Base-by-base conservation (phyloP, 2,797 vertebrate genomes). In the Coracias cyanogaster region DNA sequence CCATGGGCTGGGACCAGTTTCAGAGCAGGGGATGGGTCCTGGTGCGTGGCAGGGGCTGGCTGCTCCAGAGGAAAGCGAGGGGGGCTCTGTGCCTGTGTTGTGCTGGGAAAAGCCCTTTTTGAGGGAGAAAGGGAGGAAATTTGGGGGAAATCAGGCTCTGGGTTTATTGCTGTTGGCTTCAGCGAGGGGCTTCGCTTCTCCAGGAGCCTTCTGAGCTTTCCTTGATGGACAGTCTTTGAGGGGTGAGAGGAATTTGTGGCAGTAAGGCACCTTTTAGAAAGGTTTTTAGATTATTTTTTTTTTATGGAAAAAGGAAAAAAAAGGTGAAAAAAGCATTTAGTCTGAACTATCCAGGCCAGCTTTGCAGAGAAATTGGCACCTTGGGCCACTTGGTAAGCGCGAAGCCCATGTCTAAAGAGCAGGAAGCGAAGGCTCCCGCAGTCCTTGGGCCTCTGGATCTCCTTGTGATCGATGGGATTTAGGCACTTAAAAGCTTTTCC, bases 151-250 rank as follows among this genome's bases (percentile, higher is more conserved):
- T 54, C 5, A 2, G 39, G 21, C 28, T n/a, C 10, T 6, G 57
- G 19, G 21, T 64, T 18, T 58, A 7, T 15, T 13, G 60, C 28
- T 39, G 77, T 16, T 22, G 72, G 19, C 17, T 52, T 26, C 49
- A 29, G 35, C 1, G 1, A 28, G 10, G 28, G 33, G 46, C 8
- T 70, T 78, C 22, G 1, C 33, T 29, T 6, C 2, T 1, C 33
- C 1, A 2, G 31, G 61, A 67, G 37, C 41, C 10, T 2, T 6
- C 2, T 1, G 52, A 29, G 60, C 8, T 33, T 25, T 45, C 15
- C 28, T 17, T 1, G 1, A 6, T 0, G 12, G 49, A 15, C 2
- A 0, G 15, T 8, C 5, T 29, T 45, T 16, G 4, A 0, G 1
- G 31, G 29, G 18, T 2, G 17, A 45, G 39, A 33, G 58, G 52